Conservation (phyloP, 2,113 vertebrate genomes). For the Arizona elegans region DNA sequence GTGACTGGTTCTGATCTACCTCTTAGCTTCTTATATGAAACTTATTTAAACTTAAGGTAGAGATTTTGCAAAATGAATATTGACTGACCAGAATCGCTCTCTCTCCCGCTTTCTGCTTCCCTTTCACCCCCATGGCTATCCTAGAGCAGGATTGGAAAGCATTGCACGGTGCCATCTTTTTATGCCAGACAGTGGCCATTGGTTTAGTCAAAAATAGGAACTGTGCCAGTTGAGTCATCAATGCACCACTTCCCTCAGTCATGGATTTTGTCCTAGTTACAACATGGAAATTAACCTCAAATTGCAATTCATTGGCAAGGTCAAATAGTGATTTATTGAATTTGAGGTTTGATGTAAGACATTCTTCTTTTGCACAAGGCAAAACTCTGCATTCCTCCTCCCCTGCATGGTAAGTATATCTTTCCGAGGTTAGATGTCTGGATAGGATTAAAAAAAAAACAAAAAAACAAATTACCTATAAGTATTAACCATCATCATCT, state of each 20-base stretch:
- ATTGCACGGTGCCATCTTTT: background rate
- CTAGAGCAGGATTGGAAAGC: background rate
- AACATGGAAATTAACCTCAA: constrained; percentile 3
- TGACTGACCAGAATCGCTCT: background rate
- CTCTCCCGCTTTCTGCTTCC: background rate
- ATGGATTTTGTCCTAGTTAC: constrained; percentile 5
- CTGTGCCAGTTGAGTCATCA: background rate
- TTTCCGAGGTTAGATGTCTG: background rate
- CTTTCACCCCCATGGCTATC: background rate
- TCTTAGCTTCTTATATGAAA: background rate
- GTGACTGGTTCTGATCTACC: background rate
- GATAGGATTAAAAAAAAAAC: background rate
- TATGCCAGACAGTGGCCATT: fast-evolving
- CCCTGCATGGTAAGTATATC: background rate
- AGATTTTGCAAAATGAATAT: constrained; percentile 1
- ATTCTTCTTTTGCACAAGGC: background rate
- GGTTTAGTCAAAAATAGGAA: background rate
- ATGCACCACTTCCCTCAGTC: background rate
- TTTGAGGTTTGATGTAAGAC: background rate
- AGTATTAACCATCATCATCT: background rate
- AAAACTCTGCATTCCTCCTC: constrained; percentile 3
- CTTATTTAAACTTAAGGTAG: background rate
- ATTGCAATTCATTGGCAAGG: background rate
- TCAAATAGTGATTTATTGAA: constrained; percentile 14
- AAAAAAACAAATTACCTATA: background rate